Conservation (phyloP, 2,888 invertebrate species). For the Yponomeuta malinellus region DNA sequence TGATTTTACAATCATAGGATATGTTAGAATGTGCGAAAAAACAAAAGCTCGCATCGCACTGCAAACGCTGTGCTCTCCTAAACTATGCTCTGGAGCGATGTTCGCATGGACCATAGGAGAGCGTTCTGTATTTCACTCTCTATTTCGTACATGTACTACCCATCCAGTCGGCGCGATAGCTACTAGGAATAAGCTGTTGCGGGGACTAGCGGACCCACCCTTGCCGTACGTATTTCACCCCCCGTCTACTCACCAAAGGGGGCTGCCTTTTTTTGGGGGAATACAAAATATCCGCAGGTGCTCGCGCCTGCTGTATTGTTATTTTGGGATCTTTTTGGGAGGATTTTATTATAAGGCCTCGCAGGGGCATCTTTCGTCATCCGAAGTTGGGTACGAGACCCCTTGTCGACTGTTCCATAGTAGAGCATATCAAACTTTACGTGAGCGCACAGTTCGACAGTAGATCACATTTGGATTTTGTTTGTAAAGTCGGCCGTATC, state of each 20-base stretch:
- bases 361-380: no score
- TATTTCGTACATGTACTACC: not conserved
- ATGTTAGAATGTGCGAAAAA: no score
- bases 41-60: not conserved
- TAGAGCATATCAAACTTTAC: no score
- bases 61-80: not conserved
- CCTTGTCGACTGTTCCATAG: no score
- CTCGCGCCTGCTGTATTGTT: not conserved
- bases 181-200: not conserved
- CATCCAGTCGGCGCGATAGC: not conserved
- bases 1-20: no score
- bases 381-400: no score
- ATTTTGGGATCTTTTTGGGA: not conserved
- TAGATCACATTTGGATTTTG: no score
- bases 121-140: not conserved
- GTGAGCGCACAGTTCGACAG: no score
- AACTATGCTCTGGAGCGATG: not conserved
- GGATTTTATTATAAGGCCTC: no score
- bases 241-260: not conserved
- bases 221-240: not conserved
- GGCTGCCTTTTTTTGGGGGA: not conserved
- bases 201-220: not conserved
- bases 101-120: not conserved
- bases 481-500: no score
- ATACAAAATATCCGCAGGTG: not conserved